Percentiles rank a stretch among this genome's conserved stretches.
Evolutionary conservation across 2,113 vertebrate genomes (phyloP).

Genomic region (Melanerpes formicivorus): DNA sequence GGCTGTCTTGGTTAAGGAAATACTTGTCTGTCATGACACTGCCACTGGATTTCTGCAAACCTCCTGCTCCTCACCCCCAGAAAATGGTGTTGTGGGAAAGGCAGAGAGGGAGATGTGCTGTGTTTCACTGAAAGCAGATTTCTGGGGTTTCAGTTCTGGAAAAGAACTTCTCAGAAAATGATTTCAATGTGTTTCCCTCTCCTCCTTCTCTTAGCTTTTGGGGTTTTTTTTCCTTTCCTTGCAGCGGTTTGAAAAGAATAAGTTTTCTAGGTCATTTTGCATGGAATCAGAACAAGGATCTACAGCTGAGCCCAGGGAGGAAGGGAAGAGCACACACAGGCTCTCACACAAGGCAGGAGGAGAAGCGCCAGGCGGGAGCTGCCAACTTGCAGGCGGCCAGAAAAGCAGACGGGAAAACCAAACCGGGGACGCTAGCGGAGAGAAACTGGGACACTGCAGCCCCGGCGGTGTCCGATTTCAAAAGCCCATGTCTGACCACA

Average conservation of each 20-base stretch:
- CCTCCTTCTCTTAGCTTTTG: not conserved
- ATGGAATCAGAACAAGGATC: constrained; percentile 61
- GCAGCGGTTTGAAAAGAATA: constrained; percentile 43
- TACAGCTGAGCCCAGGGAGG: constrained; percentile 39
- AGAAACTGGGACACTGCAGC: constrained; percentile 48
- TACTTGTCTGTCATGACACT: constrained; percentile 1
- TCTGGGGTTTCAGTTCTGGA: constrained; percentile 18
- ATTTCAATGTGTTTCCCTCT: constrained; percentile 51
- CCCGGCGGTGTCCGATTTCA: constrained; percentile 48
- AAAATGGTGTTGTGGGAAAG: not conserved
- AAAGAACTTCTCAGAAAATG: constrained; percentile 11
- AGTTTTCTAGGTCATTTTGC: constrained; percentile 67
- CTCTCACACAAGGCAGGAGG: constrained; percentile 41
- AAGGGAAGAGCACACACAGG: not conserved
- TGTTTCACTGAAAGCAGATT: not conserved
- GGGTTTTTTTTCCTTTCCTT: not conserved
- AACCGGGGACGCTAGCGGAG: constrained; percentile 39
- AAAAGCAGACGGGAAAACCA: constrained; percentile 70
- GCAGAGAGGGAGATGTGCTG: not conserved
- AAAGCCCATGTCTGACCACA: constrained; percentile 51
- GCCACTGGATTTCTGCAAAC: constrained; percentile 14
- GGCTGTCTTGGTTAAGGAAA: constrained; percentile 13
- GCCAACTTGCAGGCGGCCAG: constrained; percentile 59
- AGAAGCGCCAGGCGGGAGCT: constrained; percentile 14
- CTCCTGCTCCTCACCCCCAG: not conserved